Conservation (phyloP, 2,888 invertebrate genomes). For the Odontocolon sp. region DNA sequence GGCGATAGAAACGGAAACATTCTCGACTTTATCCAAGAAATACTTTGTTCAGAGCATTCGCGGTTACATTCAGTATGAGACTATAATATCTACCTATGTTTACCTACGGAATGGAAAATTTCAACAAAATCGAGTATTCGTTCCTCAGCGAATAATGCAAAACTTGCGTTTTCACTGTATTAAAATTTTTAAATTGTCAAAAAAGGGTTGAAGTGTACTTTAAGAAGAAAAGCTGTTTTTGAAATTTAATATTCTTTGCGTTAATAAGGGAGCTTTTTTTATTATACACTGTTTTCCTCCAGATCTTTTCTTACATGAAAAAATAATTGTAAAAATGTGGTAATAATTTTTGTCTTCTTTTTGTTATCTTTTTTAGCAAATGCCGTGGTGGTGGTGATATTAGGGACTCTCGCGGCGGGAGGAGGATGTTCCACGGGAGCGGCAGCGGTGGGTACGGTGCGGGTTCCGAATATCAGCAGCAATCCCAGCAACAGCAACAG, state of each 20-base stretch:
- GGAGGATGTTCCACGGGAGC: conserved; percentile 80
- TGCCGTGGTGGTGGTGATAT: conserved; percentile 65
- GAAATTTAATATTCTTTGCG: too few relatives aligned
- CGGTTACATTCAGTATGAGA: background rate
- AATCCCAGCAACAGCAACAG: conserved; percentile 79
- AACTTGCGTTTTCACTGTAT: too few relatives aligned
- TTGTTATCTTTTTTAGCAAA: conserved; percentile 62
- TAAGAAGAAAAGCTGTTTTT: too few relatives aligned
- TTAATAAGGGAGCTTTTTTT: too few relatives aligned
- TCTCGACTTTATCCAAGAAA: conserved; percentile 23
- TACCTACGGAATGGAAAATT: too few relatives aligned
- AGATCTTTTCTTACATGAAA: too few relatives aligned
- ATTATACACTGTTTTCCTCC: too few relatives aligned
- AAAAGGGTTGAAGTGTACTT: too few relatives aligned
- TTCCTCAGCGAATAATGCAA: too few relatives aligned
- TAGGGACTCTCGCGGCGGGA: conserved; percentile 43
- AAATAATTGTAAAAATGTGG: too few relatives aligned
- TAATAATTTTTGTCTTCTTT: background rate
- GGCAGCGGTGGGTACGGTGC: conserved; percentile 79
- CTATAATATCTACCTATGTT: background rate
- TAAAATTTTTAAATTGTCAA: too few relatives aligned
- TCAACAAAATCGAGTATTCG: too few relatives aligned
- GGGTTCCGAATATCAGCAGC: conserved; percentile 79
- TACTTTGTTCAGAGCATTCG: background rate
- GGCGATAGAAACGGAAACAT: background rate